phyloP scores from a whole-genome alignment of 2,113 vertebrate genomes.

The Poeciliopsis turrubarensis region DNA sequence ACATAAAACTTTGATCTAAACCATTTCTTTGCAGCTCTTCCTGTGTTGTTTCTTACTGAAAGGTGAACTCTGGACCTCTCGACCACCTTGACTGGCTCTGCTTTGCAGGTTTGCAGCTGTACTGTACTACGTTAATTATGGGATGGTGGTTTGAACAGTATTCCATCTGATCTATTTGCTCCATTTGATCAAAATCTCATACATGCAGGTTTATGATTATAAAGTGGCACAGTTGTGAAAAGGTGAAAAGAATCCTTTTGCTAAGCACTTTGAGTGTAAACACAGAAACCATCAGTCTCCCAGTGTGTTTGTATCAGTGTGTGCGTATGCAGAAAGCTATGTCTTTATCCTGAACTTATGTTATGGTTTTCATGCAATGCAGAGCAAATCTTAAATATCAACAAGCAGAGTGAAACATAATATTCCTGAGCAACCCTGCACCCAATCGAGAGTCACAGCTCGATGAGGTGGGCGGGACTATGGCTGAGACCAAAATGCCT shows the following conservation, averaged over 20 bases:
- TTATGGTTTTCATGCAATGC: conserved; percentile 6
- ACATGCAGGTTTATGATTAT: neutral
- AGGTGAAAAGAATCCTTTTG: neutral
- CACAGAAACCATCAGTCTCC: conserved; percentile 11
- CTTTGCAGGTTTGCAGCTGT: neutral
- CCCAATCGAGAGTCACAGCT: conserved; percentile 33
- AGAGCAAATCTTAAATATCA: conserved; percentile 18
- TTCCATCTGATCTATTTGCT: neutral
- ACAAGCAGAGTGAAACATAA: conserved; percentile 26
- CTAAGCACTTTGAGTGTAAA: neutral
- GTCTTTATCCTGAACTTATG: conserved; percentile 14
- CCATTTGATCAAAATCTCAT: neutral
- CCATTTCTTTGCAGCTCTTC: neutral
- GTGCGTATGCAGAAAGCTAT: conserved; percentile 13
- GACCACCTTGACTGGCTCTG: neutral
- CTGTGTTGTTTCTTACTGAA: neutral
- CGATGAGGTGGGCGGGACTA: conserved; percentile 4
- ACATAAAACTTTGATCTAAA: neutral
- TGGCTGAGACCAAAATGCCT: conserved; percentile 20
- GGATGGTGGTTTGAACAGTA: neutral
- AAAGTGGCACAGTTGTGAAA: neutral
- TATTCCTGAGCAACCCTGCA: conserved; percentile 19
- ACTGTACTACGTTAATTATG: neutral
- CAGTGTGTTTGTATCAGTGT: conserved; percentile 17
- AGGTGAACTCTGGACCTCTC: neutral